phyloP scores from a whole-genome alignment of 2,888 invertebrate species.

The Nesidiocoris tenuis region DNA sequence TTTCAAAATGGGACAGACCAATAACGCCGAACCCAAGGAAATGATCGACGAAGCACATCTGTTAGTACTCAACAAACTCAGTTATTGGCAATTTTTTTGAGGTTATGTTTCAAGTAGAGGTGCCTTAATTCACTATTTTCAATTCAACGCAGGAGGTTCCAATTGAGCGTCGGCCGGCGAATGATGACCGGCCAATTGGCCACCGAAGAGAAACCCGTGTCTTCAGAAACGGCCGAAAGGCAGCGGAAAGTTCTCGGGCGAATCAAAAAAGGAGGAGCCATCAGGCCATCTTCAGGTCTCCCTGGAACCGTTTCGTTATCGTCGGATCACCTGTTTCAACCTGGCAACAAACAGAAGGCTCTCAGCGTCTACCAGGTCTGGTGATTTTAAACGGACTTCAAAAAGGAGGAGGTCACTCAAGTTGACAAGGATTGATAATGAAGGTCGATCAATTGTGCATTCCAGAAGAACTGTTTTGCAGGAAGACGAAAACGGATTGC shows the following conservation, averaged over 20 bases:
- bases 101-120: background rate
- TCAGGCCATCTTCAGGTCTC: constrained; percentile 57
- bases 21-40: constrained; percentile 60
- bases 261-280: constrained; percentile 57
- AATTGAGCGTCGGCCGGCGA: constrained; percentile 67
- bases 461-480: too few relatives aligned
- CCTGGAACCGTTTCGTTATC: constrained; percentile 53
- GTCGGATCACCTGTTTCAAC: background rate
- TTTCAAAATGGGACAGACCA: constrained; percentile 72
- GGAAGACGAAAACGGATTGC: constrained; percentile 44
- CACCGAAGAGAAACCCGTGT: constrained; percentile 58
- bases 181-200: constrained; percentile 63
- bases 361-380: constrained; percentile 20
- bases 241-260: constrained; percentile 68
- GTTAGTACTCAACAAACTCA: constrained; percentile 13
- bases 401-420: background rate
- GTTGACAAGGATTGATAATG: too few relatives aligned
- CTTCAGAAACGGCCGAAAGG: constrained; percentile 58
- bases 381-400: background rate
- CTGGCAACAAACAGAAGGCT: constrained; percentile 4
- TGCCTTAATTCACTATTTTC: background rate
- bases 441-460: too few relatives aligned
- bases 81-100: background rate
- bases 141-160: constrained; percentile 67
- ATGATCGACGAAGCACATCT: constrained; percentile 42